phyloP scores from a whole-genome alignment of 2,113 vertebrate species.

The Elanus axillaris region DNA sequence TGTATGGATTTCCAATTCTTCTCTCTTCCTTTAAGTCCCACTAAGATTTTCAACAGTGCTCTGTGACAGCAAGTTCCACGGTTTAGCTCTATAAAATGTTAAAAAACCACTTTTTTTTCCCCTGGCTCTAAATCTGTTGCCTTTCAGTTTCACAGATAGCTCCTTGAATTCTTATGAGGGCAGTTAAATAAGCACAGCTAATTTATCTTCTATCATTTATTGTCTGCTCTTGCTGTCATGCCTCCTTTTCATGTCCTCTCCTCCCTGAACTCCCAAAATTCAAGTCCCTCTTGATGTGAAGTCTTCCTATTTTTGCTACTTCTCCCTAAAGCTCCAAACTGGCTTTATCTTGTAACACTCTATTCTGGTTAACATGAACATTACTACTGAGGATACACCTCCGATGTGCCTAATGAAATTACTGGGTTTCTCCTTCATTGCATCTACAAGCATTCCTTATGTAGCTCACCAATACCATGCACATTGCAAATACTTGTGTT shows the following conservation, averaged over 20 bases:
- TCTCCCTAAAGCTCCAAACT: neutral
- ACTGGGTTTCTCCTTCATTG: neutral
- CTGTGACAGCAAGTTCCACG: neutral
- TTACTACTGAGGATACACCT: neutral
- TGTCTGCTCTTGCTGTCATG: neutral
- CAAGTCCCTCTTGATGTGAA: neutral
- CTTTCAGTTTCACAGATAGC: neutral
- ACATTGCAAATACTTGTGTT: neutral
- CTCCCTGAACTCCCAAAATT: neutral
- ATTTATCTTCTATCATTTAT: neutral
- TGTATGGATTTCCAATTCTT: neutral
- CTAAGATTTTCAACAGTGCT: neutral
- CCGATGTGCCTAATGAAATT: neutral
- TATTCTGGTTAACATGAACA: neutral
- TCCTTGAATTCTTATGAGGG: neutral
- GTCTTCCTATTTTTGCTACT: neutral
- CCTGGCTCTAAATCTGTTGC: neutral
- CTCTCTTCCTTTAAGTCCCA: neutral
- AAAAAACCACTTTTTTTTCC: accelerated
- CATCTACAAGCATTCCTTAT: neutral
- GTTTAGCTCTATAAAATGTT: neutral
- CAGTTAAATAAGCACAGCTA: neutral
- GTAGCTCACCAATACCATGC: neutral
- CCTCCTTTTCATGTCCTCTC: neutral
- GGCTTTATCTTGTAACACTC: neutral